Evolutionary conservation across 1,140 invertebrate genomes (phyloP), one percentile per base, ranked within the genome.

Genomic region (Lepeophtheirus salmonis): DNA sequence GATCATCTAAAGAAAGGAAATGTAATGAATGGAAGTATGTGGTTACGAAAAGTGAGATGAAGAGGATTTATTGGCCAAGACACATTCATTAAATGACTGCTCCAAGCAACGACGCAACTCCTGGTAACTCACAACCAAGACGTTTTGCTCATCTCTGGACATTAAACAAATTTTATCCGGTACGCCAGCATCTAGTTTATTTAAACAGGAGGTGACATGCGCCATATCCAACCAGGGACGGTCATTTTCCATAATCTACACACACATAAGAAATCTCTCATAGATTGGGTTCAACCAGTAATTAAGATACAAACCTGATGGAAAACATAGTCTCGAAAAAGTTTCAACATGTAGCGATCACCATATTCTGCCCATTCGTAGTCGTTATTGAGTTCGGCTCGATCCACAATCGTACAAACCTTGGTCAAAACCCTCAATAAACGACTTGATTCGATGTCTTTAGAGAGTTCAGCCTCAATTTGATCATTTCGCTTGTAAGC

Each of bases 321-420:
- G 74, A 97, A 97, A 61, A 97, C 73, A 71, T 94, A 95, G 75
- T 97, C 95, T 64, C 94, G 78, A 76, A 97, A 97, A 67, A 98
- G 74, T 76, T 97, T 97, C 70, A 97, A 76, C 83, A 97, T 86
- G 72, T 97, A 98, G 52, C 91, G 79, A 73, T 95, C 90, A 24
- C 92, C 92, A 22, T 91, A 97, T 74, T 98, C 94, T 50, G 89
- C 82, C 94, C 94, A 98, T 20, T 84, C 79, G 6, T 82, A 79
- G 73, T 97, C 92, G 78, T 92, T 74, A 71, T 89, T 89, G 63
- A 91, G 79, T 83, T 96, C 89, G 22, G 89, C 88, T 62, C 94
- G 74, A 71, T 97, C 94, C 65, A 92, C 90, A 63, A 97, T 83
- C 2, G 84, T 83, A 52, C 83, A 84, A 18, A 97, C 71, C 74